Percentiles rank a stretch among this genome's conserved stretches.
Evolutionary conservation across 2,113 vertebrate genomes (phyloP).

Genomic region (Lucifuga dentata): DNA sequence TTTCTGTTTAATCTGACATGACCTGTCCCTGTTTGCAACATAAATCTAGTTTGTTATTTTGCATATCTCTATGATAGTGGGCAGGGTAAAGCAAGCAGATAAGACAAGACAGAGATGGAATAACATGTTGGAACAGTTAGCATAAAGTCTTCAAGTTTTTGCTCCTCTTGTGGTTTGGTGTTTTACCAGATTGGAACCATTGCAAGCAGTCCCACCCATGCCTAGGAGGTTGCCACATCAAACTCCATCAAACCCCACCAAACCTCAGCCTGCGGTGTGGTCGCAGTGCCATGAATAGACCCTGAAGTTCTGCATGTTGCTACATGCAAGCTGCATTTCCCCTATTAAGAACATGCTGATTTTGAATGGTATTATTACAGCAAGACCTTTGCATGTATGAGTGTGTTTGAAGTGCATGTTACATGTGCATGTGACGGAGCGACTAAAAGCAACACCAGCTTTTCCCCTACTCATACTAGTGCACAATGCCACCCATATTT

Average conservation of each 20-base stretch:
- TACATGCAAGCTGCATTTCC: slow-evolving; percentile 28
- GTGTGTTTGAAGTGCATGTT: slow-evolving; percentile 8
- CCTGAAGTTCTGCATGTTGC: slow-evolving; percentile 37
- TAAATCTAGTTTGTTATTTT: too few species aligned
- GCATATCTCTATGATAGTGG: neutral
- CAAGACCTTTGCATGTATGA: slow-evolving; percentile 9
- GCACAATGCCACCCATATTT: slow-evolving; percentile 68
- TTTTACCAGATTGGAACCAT: slow-evolving; percentile 64
- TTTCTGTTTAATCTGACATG: too few species aligned
- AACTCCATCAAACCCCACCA: slow-evolving; percentile 74
- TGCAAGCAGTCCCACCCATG: slow-evolving; percentile 74
- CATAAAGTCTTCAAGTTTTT: slow-evolving; percentile 38
- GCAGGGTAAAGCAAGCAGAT: neutral
- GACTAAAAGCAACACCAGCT: slow-evolving; percentile 50
- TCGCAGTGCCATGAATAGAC: slow-evolving; percentile 66
- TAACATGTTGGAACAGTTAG: slow-evolving; percentile 21
- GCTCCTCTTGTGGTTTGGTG: slow-evolving; percentile 47
- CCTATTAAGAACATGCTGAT: slow-evolving; percentile 6
- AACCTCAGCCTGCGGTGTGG: slow-evolving; percentile 66
- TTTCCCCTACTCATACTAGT: slow-evolving; percentile 62
- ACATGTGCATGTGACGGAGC: slow-evolving; percentile 21
- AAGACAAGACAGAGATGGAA: neutral
- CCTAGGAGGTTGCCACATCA: slow-evolving; percentile 73
- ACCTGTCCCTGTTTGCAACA: too few species aligned
- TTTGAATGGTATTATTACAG: slow-evolving; percentile 25